phyloP scores from a whole-genome alignment of 2,888 invertebrate species.

The Leucoptera coffeella region DNA sequence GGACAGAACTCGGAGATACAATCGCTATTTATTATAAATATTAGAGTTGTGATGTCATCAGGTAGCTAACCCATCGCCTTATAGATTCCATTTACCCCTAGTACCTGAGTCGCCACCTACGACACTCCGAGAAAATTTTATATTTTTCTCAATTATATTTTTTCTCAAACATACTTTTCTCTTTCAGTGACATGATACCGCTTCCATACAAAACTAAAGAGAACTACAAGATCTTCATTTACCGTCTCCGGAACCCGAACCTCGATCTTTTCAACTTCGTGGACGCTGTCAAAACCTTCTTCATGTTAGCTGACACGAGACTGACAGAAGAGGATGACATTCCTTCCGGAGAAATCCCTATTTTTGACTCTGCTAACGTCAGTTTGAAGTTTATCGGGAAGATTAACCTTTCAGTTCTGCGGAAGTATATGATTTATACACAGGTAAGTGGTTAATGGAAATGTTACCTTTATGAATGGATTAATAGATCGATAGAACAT shows the following conservation, averaged over 20 bases:
- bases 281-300: constrained; percentile 63
- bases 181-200: constrained; percentile 61
- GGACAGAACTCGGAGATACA: no score
- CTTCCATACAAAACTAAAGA: constrained; percentile 60
- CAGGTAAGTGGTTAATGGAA: no score
- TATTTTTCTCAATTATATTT: no score
- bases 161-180: constrained; percentile 1
- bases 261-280: constrained; percentile 60
- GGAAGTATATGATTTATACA: constrained; percentile 66
- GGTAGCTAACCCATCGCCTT: no score
- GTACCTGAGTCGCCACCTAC: no score
- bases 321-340: constrained; percentile 56
- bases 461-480: no score
- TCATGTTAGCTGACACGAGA: constrained; percentile 66
- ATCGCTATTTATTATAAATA: no score
- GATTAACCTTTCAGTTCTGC: constrained; percentile 55
- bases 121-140: no score
- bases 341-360: constrained; percentile 63
- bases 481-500: no score
- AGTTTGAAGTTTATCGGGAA: constrained; percentile 58
- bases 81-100: no score
- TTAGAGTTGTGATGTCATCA: no score
- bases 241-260: constrained; percentile 57
- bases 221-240: constrained; percentile 62
- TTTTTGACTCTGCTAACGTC: constrained; percentile 64